Evolutionary conservation across 1,140 invertebrate genomes (phyloP).

Genomic region (Sinella curviseta): DNA sequence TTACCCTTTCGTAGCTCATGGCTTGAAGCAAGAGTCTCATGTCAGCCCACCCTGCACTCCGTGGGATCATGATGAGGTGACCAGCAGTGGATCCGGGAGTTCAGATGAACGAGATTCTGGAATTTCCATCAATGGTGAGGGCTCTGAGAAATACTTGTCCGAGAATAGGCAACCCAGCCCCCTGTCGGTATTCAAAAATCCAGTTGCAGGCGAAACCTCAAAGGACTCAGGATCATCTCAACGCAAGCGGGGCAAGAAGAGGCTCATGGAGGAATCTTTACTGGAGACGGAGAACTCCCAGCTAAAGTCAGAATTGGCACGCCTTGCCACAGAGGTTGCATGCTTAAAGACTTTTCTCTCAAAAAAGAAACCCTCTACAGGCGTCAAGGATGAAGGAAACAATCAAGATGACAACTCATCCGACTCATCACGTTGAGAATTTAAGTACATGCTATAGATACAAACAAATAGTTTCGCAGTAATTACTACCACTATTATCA

Average conservation of each 20-base stretch:
- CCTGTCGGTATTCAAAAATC: constrained; percentile 41
- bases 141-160: constrained; percentile 39
- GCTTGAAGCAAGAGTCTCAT: constrained; percentile 68
- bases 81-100: constrained; percentile 60
- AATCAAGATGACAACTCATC: constrained; percentile 46
- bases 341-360: constrained; percentile 47
- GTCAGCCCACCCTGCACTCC: constrained; percentile 68
- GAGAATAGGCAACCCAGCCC: constrained; percentile 43
- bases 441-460: no score
- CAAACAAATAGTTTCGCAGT: background rate
- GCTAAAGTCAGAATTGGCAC: constrained; percentile 79
- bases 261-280: constrained; percentile 57
- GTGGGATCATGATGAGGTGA: constrained; percentile 68
- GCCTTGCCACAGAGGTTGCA: constrained; percentile 75
- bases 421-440: constrained; percentile 37
- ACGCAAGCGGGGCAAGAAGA: constrained; percentile 52
- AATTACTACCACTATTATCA: no score
- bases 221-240: constrained; percentile 50
- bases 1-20: constrained; percentile 69
- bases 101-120: constrained; percentile 85
- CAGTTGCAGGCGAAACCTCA: constrained; percentile 67
- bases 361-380: constrained; percentile 42
- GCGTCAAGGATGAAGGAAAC: background rate
- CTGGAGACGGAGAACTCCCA: constrained; percentile 67
- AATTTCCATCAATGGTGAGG: constrained; percentile 65